Evolutionary conservation across 2,888 invertebrate species (phyloP), one percentile per base, ranked within the genome.

Genomic region (Noctuana brunneofusca): DNA sequence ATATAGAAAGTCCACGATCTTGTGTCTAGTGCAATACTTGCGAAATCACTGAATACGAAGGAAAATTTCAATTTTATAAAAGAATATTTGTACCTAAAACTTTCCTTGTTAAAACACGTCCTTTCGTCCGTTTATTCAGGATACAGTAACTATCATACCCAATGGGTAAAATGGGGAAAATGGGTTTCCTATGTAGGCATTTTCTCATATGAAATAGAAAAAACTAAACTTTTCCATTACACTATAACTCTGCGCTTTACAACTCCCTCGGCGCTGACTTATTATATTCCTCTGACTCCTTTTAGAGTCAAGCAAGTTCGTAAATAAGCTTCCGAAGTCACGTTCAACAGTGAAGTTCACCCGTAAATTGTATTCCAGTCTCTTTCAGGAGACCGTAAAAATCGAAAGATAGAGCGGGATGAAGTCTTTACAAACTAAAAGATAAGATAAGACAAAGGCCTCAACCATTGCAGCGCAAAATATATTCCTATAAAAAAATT

Each of bases 251-350:
- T 32, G 35, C n/a, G 43, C 41, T 50, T 62, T 56, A 63, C 63
- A 56, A 30, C 63, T 63, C 63, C 50, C 63, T 32, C 14, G 56
- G 6, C 27, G 32, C 63, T 62, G 56, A 56, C 63, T 63, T 63
- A 56, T 63, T 63, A 63, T 56, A 63, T 63, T 30, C 49, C 56
- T 41, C n/a, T 49, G 49, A 50, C 55, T 56, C 56, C 38, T 9
- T 43, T 8, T 43, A 56, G 63, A 50, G 49, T 50, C 41, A 38
- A 50, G 41, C 41, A 41, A 63, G 63, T 56, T 63, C 56, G 56
- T 63, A 63, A 63, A 63, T 50, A 63, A 55, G 38, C 49, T 55
- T 63, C 50, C 12, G 56, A 63, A 56, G 50, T 49, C 48, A n/a
- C 20, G 56, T 49, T 62, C 55, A 41, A 35, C 18, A 18, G 35